Evolutionary conservation across 2,888 invertebrate genomes (phyloP), one percentile per base, ranked within the genome.

Genomic region (Cheilosia variabilis): DNA sequence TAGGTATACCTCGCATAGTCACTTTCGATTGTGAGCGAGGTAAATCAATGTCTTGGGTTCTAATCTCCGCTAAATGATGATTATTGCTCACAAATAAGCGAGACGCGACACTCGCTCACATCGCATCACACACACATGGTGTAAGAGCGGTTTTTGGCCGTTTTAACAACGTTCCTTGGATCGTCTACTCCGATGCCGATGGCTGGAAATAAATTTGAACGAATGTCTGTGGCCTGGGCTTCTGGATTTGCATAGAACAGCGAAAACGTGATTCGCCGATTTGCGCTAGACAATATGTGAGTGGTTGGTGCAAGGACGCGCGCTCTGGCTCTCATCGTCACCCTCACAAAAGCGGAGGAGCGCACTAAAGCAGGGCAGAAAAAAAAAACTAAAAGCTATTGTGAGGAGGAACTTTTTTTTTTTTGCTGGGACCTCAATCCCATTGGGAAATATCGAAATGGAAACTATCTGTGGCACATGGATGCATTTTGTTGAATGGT

Each of bases 191-290:
- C n/a, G 52, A 9, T 37, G 37, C 37, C 37, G 63, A 69, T 63
- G 63, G 57, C 53, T 77, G 47, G 45, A 79, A 63, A 83, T 83
- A 79, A 79, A 79, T 83, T 73, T 75, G 57, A 86, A 71, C 58
- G 76, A 76, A 72, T 80, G 79, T 65, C 63, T 76, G 31, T 57
- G 34, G 60, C 47, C 34, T 43, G 83, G 22, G 84, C 84, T 86
- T 66, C 84, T 86, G 84, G 66, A 86, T 86, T 86, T 81, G 81
- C 84, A 86, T 86, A 86, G 66, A 86, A 86, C 81, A 86, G 47
- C 80, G 71, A 86, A 86, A 86, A 86, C 84, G 84, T 86, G 84
- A 86, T 80, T 63, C 17, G 52, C 24, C 62, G 62, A 43, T 72
- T 71, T 24, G 17, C 53, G 43, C 31, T 19, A 47, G 50, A 52